Base-by-base conservation (phyloP, 2,888 invertebrate genomes). In the Ptychoptera albimana region DNA sequence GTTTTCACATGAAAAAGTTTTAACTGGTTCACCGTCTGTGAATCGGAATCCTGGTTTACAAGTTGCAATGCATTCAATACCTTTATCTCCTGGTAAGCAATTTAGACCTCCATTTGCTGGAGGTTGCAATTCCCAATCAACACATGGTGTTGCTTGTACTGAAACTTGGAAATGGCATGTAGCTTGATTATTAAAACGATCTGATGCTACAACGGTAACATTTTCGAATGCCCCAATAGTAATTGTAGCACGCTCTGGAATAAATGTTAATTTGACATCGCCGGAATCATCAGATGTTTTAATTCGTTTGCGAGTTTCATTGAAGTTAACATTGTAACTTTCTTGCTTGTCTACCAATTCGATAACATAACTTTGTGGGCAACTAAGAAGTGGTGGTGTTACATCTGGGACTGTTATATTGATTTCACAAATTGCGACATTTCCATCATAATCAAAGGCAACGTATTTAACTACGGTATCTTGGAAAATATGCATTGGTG, bases 371-470 rank as follows among this genome's bases (percentile, higher is more conserved):
- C 91, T 91, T 62, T 91, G 89, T 1, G 92, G 92, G 57, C 92
- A 93, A 58, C 85, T 88, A 35, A 92, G 66, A 57, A 79, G 77
- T 8, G 92, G 92, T 43, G 92, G 91, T 1, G 89, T 91, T 44
- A 91, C 83, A 63, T 93, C 92, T 30, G 88, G 88, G 9, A 92
- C 91, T 1, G 92, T 89, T 30, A 97, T 89, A 55, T 92, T 91
- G 30, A 97, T 91, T 70, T 88, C 86, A 59, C 97, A 97, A 59
- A 92, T 91, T 11, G 94, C 97, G 11, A 92, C 92, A 59, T 97
- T 97, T 52, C 94, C 94, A 58, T 94, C 94, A 56, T 88, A 91
- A 67, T 97, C 97, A 57, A 89, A 96, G 3, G 96, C 97, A 1
- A 93, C 84, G 57, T 94, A 97, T 68, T 89, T 84, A 0, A 94